These are phyloP conservation scores for Luperina nickerlii DNA, from an alignment of 2,888 invertebrate species.

Conservation along the genomic window DNA sequence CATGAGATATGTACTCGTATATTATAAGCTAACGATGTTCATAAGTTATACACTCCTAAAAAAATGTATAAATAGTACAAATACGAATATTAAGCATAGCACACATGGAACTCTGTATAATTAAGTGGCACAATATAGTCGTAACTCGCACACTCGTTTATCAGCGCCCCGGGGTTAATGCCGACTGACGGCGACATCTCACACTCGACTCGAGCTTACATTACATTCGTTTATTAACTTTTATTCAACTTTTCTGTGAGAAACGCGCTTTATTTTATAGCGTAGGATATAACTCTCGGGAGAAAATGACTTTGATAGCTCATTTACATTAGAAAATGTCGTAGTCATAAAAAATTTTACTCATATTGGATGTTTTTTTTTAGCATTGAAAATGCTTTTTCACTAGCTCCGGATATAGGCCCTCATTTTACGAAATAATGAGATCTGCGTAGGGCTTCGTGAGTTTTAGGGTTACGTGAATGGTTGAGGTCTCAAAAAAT, in stretches of 20 bases:
- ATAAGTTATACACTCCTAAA: background rate
- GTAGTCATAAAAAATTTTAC: conserved; percentile 23
- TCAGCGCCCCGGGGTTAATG: conserved; percentile 53
- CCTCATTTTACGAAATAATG: too few relatives aligned
- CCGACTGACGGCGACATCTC: conserved; percentile 51
- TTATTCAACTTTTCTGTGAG: conserved; percentile 58
- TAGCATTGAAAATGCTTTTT: too few relatives aligned
- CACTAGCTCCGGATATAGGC: too few relatives aligned
- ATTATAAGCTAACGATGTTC: background rate
- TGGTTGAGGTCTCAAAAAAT: too few relatives aligned
- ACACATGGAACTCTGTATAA: conserved; percentile 43
- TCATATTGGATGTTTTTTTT: conserved; percentile 22
- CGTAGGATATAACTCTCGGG: conserved; percentile 31
- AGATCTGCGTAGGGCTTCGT: too few relatives aligned
- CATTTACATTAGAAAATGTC: conserved; percentile 53
- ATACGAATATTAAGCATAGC: conserved; percentile 31
- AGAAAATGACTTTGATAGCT: conserved; percentile 51
- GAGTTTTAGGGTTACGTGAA: too few relatives aligned
- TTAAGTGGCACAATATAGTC: conserved; percentile 58
- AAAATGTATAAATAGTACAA: background rate
- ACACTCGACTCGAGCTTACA: conserved; percentile 51
- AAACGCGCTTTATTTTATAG: conserved; percentile 45
- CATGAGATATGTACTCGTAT: too few relatives aligned
- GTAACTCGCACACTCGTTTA: conserved; percentile 52
- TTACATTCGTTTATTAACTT: conserved; percentile 61